Evolutionary conservation across 2,888 invertebrate species (phyloP).

Genomic region (Melangyna quadrimaculata): DNA sequence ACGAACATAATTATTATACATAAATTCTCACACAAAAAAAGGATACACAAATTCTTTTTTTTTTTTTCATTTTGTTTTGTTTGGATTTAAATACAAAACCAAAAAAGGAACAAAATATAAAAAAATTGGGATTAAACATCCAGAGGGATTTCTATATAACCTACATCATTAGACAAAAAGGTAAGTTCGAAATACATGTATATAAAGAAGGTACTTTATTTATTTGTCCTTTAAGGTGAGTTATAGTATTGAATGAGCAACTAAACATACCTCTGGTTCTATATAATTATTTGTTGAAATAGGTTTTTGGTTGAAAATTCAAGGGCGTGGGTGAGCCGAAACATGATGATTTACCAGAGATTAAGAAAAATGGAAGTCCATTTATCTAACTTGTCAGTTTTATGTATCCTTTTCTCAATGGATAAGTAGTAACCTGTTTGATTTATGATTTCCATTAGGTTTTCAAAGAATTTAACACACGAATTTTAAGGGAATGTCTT

Average conservation of each 20-base stretch:
- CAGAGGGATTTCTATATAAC: conserved; percentile 13
- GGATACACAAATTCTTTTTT: conserved; percentile 32
- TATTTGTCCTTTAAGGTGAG: background rate
- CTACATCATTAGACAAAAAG: conserved; percentile 27
- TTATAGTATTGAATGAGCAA: conserved; percentile 7
- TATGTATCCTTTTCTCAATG: background rate
- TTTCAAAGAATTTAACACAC: background rate
- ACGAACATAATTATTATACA: background rate
- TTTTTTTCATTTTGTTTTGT: background rate
- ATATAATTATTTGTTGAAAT: background rate
- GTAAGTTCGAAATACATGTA: conserved; percentile 35
- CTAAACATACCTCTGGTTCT: too few relatives aligned
- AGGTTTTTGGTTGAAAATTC: background rate
- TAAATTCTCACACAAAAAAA: background rate
- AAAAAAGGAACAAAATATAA: conserved; percentile 1
- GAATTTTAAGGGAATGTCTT: background rate
- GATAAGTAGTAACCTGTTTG: background rate
- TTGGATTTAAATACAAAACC: conserved; percentile 36
- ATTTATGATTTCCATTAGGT: conserved; percentile 53
- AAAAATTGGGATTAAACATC: conserved; percentile 57
- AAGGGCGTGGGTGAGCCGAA: conserved; percentile 47
- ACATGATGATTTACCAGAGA: conserved; percentile 17
- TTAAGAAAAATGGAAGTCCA: conserved; percentile 5
- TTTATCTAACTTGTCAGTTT: background rate
- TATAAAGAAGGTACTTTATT: background rate